These are phyloP conservation scores for Dipodomys merriami DNA, from an alignment of 2,113 vertebrate genomes.

Conservation along the genomic window DNA sequence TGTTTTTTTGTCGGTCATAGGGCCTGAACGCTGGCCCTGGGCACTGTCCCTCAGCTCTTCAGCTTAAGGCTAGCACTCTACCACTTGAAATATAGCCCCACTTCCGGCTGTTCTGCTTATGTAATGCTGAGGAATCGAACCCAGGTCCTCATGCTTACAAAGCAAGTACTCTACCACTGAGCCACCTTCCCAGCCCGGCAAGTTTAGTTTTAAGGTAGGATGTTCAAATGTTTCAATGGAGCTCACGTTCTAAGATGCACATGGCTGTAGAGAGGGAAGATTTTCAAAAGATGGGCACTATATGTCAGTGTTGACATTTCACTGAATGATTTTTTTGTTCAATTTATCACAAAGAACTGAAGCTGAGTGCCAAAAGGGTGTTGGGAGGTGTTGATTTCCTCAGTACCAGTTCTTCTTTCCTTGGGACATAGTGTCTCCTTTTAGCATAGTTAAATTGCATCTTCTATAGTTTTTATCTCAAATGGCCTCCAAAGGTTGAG, in stretches of 20 bases:
- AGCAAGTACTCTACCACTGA: too few relatives aligned
- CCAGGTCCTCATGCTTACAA: too few relatives aligned
- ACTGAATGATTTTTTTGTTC: neutral
- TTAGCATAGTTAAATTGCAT: neutral
- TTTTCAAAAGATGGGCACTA: neutral
- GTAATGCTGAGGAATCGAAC: too few relatives aligned
- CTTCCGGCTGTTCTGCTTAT: too few relatives aligned
- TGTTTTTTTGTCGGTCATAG: too few relatives aligned
- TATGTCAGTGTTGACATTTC: neutral
- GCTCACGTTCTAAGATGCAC: neutral
- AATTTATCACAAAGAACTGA: neutral
- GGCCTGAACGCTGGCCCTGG: too few relatives aligned
- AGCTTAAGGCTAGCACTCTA: too few relatives aligned
- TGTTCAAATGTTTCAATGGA: neutral
- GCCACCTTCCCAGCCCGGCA: neutral
- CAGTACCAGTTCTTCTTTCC: too few relatives aligned
- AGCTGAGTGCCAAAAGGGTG: neutral
- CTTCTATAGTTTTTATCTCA: neutral
- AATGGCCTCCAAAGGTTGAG: neutral
- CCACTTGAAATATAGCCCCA: too few relatives aligned
- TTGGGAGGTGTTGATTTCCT: neutral
- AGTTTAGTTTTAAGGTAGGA: neutral
- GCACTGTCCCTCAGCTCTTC: too few relatives aligned
- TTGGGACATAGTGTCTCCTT: neutral
- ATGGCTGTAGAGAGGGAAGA: neutral